phyloP scores from a whole-genome alignment of 2,888 invertebrate species.

The Orthonychiurus folsomi region DNA sequence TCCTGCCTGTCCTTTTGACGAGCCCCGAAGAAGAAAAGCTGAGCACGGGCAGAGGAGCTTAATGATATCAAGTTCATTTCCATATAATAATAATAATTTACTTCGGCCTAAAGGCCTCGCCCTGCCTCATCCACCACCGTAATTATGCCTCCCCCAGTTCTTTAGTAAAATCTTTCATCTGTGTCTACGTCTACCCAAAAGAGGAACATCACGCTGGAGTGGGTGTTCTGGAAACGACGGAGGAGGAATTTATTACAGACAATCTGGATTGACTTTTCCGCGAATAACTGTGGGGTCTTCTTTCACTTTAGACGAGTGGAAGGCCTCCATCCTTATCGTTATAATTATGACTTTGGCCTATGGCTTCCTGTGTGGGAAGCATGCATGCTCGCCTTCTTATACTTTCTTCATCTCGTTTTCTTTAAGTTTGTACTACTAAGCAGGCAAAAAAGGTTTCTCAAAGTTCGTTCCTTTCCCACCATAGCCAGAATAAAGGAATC shows the following conservation, averaged over 20 bases:
- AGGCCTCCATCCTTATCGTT: neutral
- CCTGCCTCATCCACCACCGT: no score
- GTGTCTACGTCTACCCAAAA: neutral
- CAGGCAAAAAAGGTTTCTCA: no score
- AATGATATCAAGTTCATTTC: neutral
- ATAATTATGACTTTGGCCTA: no score
- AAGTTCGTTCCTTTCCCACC: no score
- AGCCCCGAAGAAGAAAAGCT: neutral
- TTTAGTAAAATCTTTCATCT: neutral
- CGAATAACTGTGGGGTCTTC: neutral
- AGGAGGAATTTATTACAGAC: neutral
- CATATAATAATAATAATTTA: constrained; percentile 1
- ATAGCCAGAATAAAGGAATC: no score
- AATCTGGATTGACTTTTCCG: neutral
- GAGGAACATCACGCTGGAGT: neutral
- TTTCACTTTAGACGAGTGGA: neutral
- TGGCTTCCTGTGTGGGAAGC: no score
- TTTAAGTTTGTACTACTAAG: no score
- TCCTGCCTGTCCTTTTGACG: no score
- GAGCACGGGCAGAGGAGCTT: neutral
- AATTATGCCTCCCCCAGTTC: no score
- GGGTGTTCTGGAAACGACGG: neutral
- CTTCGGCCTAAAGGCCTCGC: no score
- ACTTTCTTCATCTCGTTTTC: no score
- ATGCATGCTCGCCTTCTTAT: no score